A percentile compares a stretch with the other conserved stretches of the same genome.
Conservation (phyloP, 2,888 invertebrate genomes). For the Leptinotarsa haldemani region DNA sequence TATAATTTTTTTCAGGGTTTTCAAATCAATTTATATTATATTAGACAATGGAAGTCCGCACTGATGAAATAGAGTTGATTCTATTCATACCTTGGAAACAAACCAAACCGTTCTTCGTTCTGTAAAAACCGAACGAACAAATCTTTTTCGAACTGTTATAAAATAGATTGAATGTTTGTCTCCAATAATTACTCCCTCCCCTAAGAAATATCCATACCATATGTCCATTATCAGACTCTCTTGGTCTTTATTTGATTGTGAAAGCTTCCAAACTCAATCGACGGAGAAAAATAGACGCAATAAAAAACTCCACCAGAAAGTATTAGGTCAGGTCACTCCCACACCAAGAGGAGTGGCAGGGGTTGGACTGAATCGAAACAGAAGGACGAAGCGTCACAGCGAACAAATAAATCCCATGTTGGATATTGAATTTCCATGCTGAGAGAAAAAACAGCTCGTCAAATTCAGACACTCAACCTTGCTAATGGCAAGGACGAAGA, state of each 20-base stretch:
- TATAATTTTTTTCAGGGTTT: too few relatives aligned
- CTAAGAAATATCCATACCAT: too few relatives aligned
- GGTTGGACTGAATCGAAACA: slow-evolving; percentile 14
- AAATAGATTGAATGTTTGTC: too few relatives aligned
- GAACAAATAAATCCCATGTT: slow-evolving; percentile 16
- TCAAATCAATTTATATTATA: too few relatives aligned
- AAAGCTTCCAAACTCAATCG: slow-evolving; percentile 9
- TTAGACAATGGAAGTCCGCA: too few relatives aligned
- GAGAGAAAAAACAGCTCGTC: slow-evolving; percentile 11
- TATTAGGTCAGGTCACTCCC: slow-evolving; percentile 24
- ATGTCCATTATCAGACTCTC: not conserved
- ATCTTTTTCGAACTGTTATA: too few relatives aligned
- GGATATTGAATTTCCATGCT: slow-evolving; percentile 18
- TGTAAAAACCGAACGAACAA: too few relatives aligned
- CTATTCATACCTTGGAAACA: too few relatives aligned
- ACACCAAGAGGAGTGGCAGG: slow-evolving; percentile 12
- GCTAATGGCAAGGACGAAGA: not conserved
- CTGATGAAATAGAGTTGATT: too few relatives aligned
- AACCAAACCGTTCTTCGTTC: too few relatives aligned
- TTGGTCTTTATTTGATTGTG: not conserved
- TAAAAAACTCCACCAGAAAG: slow-evolving; percentile 1
- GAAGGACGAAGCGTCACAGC: not conserved
- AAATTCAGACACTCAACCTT: not conserved
- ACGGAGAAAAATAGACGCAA: not conserved
- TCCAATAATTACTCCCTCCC: too few relatives aligned